phyloP scores from a whole-genome alignment of 2,113 vertebrate genomes.

The Xenopus borealis region DNA sequence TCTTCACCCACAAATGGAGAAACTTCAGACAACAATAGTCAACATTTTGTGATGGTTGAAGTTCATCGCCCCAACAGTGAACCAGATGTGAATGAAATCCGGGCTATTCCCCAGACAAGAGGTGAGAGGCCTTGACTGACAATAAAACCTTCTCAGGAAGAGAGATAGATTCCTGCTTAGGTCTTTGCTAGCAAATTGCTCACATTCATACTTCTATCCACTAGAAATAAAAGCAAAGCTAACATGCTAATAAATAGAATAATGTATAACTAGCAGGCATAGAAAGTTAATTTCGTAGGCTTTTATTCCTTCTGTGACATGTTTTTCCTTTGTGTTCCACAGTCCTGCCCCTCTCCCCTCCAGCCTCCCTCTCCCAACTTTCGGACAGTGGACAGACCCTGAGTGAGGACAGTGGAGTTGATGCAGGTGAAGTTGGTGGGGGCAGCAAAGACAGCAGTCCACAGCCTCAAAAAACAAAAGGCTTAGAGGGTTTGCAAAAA shows the following conservation, averaged over 20 bases:
- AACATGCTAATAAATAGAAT: too few species aligned
- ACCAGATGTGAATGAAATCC: constrained; percentile 92
- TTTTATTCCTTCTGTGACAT: background rate
- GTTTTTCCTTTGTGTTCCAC: constrained; percentile 28
- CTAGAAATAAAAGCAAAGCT: too few species aligned
- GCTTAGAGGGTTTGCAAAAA: constrained; percentile 56
- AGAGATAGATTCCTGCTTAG: background rate
- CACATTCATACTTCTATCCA: too few species aligned
- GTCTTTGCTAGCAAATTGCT: too few species aligned
- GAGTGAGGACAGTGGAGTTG: constrained; percentile 97
- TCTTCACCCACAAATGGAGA: constrained; percentile 52
- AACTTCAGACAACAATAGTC: constrained; percentile 62
- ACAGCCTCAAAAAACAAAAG: constrained; percentile 66
- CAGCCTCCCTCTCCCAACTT: constrained; percentile 90
- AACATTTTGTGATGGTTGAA: constrained; percentile 92
- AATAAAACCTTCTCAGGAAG: background rate
- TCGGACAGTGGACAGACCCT: constrained; percentile 93
- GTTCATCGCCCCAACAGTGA: constrained; percentile 90
- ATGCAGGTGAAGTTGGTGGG: constrained; percentile 80
- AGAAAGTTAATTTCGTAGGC: too few species aligned
- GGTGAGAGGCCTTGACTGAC: constrained; percentile 63
- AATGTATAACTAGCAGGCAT: too few species aligned
- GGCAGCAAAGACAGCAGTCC: constrained; percentile 74
- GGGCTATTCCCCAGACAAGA: constrained; percentile 85
- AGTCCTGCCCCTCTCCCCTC: constrained; percentile 45